Base-by-base conservation (phyloP, 2,113 vertebrate species). In the Ahaetulla prasina region DNA sequence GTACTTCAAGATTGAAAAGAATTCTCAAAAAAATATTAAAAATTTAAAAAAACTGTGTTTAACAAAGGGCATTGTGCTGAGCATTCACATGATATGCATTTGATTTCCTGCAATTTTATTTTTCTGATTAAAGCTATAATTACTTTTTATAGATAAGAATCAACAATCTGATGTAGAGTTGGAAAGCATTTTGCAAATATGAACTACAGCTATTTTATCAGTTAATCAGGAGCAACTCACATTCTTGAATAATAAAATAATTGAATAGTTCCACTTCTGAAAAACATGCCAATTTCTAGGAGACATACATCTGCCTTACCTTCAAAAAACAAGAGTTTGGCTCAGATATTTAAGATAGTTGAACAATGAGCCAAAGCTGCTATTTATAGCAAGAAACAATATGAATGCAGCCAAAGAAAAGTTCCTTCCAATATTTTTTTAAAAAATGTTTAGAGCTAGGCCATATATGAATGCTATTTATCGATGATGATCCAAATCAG, bases 61-160 rank as follows among this genome's bases (percentile, higher is more conserved):
- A 96, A 95, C 94, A 91, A 95, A 97, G 96, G 93, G 95, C 96
- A 97, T 97, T 97, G 96, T 97, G 95, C 95, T 96, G 93, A 95
- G 95, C 93, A 95, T 96, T 96, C 96, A 96, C 94, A 91, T 94
- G 93, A 90, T 92, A 95, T 94, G 95, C 96, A 94, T 96, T 96
- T 96, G 96, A 95, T 96, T 97, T 97, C 96, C 97, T 97, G 95
- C 94, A 95, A 94, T 95, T 96, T 93, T 96, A 93, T 96, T 96
- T 95, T 95, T 95, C 96, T 96, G 96, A 95, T 94, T 97, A 94
- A 96, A 96, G 94, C 93, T 95, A 95, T 95, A 97, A 97, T 96
- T 94, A 93, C 94, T 95, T 96, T 96, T 95, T 96, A 93, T 95
- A 95, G 96, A 97, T 96, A 93, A 91, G 88, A 53, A 93, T 92